Evolutionary conservation across 2,113 vertebrate genomes (phyloP).

Genomic region (Nanorana parkeri): DNA sequence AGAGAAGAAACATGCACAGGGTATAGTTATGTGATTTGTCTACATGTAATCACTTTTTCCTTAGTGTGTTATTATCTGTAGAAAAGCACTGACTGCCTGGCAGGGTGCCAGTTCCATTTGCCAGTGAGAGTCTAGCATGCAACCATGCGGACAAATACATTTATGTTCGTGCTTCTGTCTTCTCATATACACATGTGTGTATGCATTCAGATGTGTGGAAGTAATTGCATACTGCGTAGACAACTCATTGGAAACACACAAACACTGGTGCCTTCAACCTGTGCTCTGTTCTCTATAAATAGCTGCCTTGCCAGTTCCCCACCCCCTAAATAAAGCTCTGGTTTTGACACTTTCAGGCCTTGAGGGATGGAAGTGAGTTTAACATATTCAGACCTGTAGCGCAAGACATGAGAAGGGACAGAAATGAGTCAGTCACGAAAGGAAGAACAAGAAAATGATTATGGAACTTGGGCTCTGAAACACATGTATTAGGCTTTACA

Average conservation of each 20-base stretch:
- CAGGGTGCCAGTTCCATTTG: conserved; percentile 14
- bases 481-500: too few species aligned
- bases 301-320: background rate
- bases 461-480: too few species aligned
- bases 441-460: too few species aligned
- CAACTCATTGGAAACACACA: background rate
- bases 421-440: background rate
- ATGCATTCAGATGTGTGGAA: conserved; percentile 37
- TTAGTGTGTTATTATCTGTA: conserved; percentile 46
- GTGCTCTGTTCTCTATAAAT: conserved; percentile 30
- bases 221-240: conserved; percentile 15
- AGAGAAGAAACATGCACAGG: conserved; percentile 20
- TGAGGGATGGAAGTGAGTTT: conserved; percentile 36
- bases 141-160: conserved; percentile 4
- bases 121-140: background rate
- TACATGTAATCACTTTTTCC: conserved; percentile 38
- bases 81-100: conserved; percentile 42
- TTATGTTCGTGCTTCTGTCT: conserved; percentile 18
- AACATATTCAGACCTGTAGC: conserved; percentile 39
- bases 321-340: conserved; percentile 42
- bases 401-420: background rate
- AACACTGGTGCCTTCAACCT: conserved; percentile 30
- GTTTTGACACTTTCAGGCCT: conserved; percentile 38
- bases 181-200: conserved; percentile 9
- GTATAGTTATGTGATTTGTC: conserved; percentile 45